These are phyloP conservation scores for Megastigmus dorsalis DNA, from an alignment of 2,888 invertebrate species.

Conservation along the genomic window DNA sequence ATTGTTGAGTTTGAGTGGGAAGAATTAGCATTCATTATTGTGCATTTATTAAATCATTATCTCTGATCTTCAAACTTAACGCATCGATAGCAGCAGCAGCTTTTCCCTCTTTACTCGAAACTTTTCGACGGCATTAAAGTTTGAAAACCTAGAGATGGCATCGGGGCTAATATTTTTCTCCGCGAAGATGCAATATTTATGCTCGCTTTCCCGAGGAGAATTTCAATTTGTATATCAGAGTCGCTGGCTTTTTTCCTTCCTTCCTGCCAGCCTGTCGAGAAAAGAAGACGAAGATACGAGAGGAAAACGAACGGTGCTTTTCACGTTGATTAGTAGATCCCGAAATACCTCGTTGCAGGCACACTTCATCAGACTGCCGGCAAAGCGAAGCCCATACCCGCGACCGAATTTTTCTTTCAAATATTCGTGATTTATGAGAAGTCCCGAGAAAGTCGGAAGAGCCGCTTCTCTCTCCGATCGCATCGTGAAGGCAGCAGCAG, in stretches of 20 bases:
- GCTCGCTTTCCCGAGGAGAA: background rate
- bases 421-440: slow-evolving; percentile 54
- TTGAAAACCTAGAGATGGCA: background rate
- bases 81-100: slow-evolving; percentile 1
- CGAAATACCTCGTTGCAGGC: slow-evolving; percentile 39
- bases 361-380: slow-evolving; percentile 43
- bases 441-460: slow-evolving; percentile 38
- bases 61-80: slow-evolving; percentile 23
- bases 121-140: slow-evolving; percentile 10
- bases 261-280: too few relatives aligned
- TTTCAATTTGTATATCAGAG: slow-evolving; percentile 27
- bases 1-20: too few relatives aligned
- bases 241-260: too few relatives aligned
- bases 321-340: slow-evolving; percentile 46
- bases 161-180: background rate
- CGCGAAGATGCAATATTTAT: slow-evolving; percentile 23
- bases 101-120: background rate
- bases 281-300: background rate
- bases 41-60: slow-evolving; percentile 40
- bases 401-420: slow-evolving; percentile 51
- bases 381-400: slow-evolving; percentile 4
- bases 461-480: background rate
- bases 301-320: slow-evolving; percentile 18
- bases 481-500: slow-evolving; percentile 4
- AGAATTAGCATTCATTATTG: too few relatives aligned